Evolutionary conservation across 23 tunicate species (phyloP).

Genomic region (Diplosoma virens): DNA sequence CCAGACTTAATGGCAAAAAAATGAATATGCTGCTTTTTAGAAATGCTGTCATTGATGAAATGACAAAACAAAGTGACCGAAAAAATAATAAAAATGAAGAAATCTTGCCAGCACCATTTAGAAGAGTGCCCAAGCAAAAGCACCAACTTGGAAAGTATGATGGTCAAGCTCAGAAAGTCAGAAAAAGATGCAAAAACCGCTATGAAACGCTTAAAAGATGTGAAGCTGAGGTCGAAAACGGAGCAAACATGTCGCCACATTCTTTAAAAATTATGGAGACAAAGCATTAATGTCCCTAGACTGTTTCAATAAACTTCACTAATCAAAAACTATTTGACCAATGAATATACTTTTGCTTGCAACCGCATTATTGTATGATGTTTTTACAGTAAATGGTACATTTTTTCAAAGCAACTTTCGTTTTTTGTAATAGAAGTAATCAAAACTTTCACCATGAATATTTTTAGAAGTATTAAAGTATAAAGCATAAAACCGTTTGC

Average conservation of each 20-base stretch:
- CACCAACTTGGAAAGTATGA: neutral
- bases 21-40: constrained; percentile 1
- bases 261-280: neutral
- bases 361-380: too few species aligned
- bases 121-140: constrained; percentile 1
- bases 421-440: too few species aligned
- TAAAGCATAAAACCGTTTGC: too few species aligned
- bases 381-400: too few species aligned
- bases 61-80: neutral
- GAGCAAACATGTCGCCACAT: neutral
- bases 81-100: neutral
- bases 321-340: too few species aligned
- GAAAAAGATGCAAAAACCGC: constrained; percentile 2
- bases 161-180: neutral
- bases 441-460: neutral
- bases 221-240: neutral
- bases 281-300: neutral
- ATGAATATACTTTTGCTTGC: too few species aligned
- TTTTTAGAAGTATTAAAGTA: too few species aligned
- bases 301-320: neutral
- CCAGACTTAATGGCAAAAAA: neutral
- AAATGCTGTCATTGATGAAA: constrained; percentile 7
- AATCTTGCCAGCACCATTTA: neutral
- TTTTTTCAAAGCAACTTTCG: too few species aligned
- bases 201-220: neutral